phyloP scores from a whole-genome alignment of 2,888 invertebrate genomes.

The Deroplatys truncata region DNA sequence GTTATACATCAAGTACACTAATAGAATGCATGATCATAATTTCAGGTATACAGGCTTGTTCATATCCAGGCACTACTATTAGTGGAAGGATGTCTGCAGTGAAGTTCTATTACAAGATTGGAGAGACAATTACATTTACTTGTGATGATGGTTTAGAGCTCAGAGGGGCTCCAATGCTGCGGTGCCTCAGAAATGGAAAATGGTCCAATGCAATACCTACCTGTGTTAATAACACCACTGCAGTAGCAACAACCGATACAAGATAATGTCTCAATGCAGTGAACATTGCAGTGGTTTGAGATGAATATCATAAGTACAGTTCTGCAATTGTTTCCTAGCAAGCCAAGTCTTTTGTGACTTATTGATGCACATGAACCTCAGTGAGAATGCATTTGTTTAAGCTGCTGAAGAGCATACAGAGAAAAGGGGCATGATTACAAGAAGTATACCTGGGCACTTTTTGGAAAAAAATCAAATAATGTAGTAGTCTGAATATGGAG shows the following conservation, averaged over 20 bases:
- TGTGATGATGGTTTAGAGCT: conserved; percentile 73
- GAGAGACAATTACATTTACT: conserved; percentile 78
- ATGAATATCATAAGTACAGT: not conserved
- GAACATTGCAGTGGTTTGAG: not conserved
- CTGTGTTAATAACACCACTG: conserved; percentile 46
- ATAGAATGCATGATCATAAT: not conserved
- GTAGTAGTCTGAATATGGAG: not conserved
- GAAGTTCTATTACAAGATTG: conserved; percentile 83
- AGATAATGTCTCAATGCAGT: conserved; percentile 3
- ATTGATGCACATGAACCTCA: not conserved
- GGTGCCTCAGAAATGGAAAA: conserved; percentile 77
- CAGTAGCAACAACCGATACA: not conserved
- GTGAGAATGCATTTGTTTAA: not conserved
- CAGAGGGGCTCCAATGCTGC: conserved; percentile 71
- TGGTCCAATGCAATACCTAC: conserved; percentile 84
- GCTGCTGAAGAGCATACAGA: not conserved
- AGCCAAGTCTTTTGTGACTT: not conserved
- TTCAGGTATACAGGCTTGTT: conserved; percentile 73
- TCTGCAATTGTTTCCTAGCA: not conserved
- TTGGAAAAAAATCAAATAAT: not conserved
- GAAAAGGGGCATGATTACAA: not conserved
- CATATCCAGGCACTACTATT: conserved; percentile 82
- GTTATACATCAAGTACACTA: not conserved
- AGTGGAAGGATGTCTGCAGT: conserved; percentile 82
- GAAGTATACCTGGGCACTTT: not conserved